A percentile compares a stretch with the other conserved stretches of the same genome.
phyloP scores from a whole-genome alignment of 2,797 vertebrate species.

The Dryobates pubescens region DNA sequence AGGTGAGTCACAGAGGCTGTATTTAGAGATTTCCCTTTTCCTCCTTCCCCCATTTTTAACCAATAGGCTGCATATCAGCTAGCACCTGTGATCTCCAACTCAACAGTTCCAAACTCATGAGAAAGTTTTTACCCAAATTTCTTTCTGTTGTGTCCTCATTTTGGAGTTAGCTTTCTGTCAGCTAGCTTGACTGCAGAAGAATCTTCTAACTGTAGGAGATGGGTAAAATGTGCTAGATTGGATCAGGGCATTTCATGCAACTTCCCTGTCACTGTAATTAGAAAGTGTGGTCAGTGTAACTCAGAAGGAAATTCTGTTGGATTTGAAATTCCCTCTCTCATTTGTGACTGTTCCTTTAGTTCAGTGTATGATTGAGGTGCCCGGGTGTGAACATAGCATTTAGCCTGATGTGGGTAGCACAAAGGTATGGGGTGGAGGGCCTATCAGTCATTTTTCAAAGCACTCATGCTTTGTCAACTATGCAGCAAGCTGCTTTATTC shows the following conservation, averaged over 20 bases:
- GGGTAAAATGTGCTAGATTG: background rate
- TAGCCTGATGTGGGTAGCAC: slow-evolving; percentile 66
- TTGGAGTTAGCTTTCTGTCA: background rate
- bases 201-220: background rate
- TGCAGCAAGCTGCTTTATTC: slow-evolving; percentile 60
- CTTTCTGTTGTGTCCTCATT: background rate
- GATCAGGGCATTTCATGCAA: background rate
- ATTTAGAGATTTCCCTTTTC: background rate
- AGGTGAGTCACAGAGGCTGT: background rate
- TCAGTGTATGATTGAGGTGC: slow-evolving; percentile 30
- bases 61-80: background rate
- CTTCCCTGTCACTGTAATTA: background rate
- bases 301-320: slow-evolving; percentile 23
- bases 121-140: background rate
- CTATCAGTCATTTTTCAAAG: slow-evolving; percentile 68
- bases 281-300: background rate
- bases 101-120: background rate
- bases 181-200: background rate
- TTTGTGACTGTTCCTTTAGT: background rate
- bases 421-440: slow-evolving; percentile 65
- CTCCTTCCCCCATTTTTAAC: background rate
- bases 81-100: background rate
- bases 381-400: slow-evolving; percentile 24
- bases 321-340: background rate
- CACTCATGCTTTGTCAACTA: slow-evolving; percentile 63